These are phyloP conservation scores for Edolisoma coerulescens DNA, from an alignment of 2,113 vertebrate genomes.

Conservation along the genomic window DNA sequence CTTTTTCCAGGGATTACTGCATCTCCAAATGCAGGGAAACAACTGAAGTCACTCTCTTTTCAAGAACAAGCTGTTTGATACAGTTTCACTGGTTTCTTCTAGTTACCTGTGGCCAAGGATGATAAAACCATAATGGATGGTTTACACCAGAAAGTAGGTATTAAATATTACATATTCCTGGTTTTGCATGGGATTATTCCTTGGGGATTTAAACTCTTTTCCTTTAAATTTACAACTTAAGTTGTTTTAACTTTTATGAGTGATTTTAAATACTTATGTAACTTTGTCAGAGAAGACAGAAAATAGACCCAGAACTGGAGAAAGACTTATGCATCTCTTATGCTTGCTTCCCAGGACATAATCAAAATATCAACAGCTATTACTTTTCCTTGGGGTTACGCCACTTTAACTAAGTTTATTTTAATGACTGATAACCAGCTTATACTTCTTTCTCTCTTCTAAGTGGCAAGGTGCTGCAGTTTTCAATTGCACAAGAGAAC, in stretches of 20 bases:
- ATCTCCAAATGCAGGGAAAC: not conserved
- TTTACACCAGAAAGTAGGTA: not conserved
- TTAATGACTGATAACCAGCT: not conserved
- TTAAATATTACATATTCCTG: not conserved
- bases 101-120: not conserved
- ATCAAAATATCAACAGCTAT: not conserved
- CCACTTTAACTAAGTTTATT: not conserved
- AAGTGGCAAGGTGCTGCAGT: not conserved
- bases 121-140: not conserved
- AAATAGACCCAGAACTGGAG: not conserved
- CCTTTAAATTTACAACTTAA: not conserved
- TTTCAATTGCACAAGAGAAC: not conserved
- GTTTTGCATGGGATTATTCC: not conserved
- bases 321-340: not conserved
- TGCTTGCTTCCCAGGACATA: not conserved
- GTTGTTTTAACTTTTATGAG: not conserved
- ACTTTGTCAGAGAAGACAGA: not conserved
- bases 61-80: not conserved
- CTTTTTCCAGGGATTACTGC: not conserved
- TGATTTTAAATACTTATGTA: not conserved
- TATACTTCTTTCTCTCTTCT: not conserved
- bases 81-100: not conserved
- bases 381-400: not conserved
- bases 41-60: not conserved
- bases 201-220: not conserved